Conservation (phyloP, 2,113 vertebrate genomes). For the Podiceps cristatus region DNA sequence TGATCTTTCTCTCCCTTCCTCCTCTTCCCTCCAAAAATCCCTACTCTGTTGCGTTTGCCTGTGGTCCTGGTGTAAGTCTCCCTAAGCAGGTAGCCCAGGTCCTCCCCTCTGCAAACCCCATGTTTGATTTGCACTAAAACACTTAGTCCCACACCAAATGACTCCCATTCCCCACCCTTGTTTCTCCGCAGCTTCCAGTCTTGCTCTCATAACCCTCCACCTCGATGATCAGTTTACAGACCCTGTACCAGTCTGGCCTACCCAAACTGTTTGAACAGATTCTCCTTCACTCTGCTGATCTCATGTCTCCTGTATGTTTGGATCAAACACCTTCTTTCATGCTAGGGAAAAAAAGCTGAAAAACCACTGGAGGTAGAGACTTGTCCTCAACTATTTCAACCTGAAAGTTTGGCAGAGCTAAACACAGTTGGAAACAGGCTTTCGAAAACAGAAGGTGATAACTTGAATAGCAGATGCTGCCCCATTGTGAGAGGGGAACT, state of each 20-base stretch:
- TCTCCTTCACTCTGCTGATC: not conserved
- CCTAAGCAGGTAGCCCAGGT: not conserved
- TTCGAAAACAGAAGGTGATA: not conserved
- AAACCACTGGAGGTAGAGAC: not conserved
- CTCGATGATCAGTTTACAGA: not conserved
- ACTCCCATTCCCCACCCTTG: not conserved
- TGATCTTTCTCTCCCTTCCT: not conserved
- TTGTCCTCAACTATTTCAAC: not conserved
- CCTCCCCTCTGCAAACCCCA: not conserved
- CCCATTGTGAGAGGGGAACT: not conserved
- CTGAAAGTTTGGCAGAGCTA: not conserved
- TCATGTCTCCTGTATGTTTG: not conserved
- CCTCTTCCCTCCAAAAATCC: not conserved
- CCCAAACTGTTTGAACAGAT: not conserved
- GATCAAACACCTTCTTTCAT: not conserved
- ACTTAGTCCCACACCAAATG: accelerated
- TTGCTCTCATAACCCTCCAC: not conserved
- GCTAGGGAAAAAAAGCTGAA: not conserved
- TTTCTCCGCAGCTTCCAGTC: not conserved
- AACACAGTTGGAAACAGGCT: not conserved
- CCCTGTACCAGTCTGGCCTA: too few relatives aligned
- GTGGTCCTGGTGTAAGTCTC: not conserved
- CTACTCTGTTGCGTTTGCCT: not conserved
- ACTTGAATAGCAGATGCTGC: not conserved
- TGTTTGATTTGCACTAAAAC: not conserved